Percentiles rank a stretch among this genome's conserved stretches.
phyloP scores from a whole-genome alignment of 2,888 invertebrate species.

The Heliconius hortense region DNA sequence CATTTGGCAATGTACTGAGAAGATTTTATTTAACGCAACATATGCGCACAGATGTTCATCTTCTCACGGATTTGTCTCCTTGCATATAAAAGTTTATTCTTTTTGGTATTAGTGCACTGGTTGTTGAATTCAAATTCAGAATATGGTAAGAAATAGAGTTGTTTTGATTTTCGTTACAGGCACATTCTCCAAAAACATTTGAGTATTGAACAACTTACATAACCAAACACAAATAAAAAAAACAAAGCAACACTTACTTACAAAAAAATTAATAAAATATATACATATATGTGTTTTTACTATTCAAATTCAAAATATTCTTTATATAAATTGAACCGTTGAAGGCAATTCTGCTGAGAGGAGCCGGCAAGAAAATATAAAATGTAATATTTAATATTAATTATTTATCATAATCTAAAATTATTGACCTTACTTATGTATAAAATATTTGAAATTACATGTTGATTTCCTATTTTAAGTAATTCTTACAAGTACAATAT shows the following conservation, averaged over 20 bases:
- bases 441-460: neutral
- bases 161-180: neutral
- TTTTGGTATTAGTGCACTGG: neutral
- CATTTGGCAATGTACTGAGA: slow-evolving; percentile 27
- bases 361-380: too few relatives aligned
- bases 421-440: neutral
- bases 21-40: slow-evolving; percentile 37
- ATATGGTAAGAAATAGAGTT: neutral
- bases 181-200: neutral
- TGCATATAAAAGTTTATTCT: slow-evolving; percentile 17
- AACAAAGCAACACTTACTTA: too few relatives aligned
- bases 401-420: neutral
- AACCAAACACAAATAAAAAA: neutral
- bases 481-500: neutral
- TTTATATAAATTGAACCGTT: too few relatives aligned
- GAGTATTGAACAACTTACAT: neutral
- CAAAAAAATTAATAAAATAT: neutral
- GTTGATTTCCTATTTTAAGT: neutral
- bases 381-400: neutral
- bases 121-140: slow-evolving; percentile 2
- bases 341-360: too few relatives aligned
- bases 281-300: too few relatives aligned
- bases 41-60: slow-evolving; percentile 28
- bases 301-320: too few relatives aligned
- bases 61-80: slow-evolving; percentile 25